Conservation (phyloP, 2,113 vertebrate species). For the Gallinago undulata region DNA sequence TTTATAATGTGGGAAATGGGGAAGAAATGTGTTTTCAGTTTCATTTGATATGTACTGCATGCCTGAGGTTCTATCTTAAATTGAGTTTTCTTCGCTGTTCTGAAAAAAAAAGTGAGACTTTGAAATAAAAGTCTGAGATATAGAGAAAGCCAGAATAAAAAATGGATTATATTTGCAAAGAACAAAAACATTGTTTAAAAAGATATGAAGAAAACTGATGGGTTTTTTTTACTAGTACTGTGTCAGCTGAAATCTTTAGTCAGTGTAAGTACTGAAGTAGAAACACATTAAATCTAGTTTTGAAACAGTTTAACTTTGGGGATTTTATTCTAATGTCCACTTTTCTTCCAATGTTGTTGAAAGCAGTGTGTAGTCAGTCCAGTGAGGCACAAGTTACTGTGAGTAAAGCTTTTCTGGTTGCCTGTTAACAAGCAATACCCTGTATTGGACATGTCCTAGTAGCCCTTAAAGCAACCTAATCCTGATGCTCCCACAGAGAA, state of each 20-base stretch:
- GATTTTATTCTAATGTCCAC: not conserved
- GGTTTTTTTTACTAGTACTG: not conserved
- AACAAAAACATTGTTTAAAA: not conserved
- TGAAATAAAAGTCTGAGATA: not conserved
- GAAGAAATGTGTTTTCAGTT: constrained; percentile 58
- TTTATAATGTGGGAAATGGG: constrained; percentile 33
- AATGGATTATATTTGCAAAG: not conserved
- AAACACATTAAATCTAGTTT: not conserved
- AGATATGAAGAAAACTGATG: not conserved
- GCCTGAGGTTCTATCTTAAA: constrained; percentile 45
- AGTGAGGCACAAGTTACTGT: not conserved
- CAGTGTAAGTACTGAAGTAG: not conserved
- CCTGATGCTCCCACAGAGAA: not conserved
- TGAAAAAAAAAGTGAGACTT: constrained; percentile 1
- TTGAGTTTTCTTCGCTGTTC: constrained; percentile 15
- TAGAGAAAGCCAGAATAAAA: constrained; percentile 7
- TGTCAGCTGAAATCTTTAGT: not conserved
- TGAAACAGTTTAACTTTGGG: not conserved
- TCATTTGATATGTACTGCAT: constrained; percentile 7
- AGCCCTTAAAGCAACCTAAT: not conserved
- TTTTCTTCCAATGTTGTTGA: not conserved
- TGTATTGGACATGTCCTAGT: too few relatives aligned
- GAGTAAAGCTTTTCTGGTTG: not conserved
- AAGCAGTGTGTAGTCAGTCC: not conserved
- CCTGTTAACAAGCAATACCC: not conserved